Conservation (phyloP, 2,888 invertebrate genomes). For the Aphidoletes aphidimyza region DNA sequence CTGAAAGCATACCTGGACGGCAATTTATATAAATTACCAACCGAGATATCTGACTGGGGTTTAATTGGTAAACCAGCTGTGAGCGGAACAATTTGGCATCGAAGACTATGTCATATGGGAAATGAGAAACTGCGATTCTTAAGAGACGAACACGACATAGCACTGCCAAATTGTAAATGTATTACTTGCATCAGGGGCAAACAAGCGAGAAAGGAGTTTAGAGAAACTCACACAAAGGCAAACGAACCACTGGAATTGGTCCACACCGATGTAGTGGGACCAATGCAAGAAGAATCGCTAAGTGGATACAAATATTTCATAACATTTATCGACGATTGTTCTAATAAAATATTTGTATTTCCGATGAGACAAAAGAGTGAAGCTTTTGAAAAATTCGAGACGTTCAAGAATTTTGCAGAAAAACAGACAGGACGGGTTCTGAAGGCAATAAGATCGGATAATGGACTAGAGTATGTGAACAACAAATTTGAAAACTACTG, state of each 20-base stretch:
- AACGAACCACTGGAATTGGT: conserved; percentile 60
- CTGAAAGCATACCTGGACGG: not conserved
- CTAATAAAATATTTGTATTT: conserved; percentile 56
- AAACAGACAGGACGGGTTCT: conserved; percentile 59
- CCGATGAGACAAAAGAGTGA: conserved; percentile 57
- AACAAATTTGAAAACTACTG: conserved; percentile 58
- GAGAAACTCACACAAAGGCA: conserved; percentile 57
- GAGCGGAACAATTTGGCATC: conserved; percentile 56
- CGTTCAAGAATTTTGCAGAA: conserved; percentile 60
- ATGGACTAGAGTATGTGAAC: conserved; percentile 59
- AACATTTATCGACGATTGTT: conserved; percentile 62
- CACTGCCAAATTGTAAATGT: conserved; percentile 44
- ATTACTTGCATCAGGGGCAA: conserved; percentile 59
- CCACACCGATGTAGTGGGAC: conserved; percentile 63
- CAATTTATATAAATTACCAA: not conserved
- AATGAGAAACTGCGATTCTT: conserved; percentile 54
- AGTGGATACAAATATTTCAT: conserved; percentile 62
- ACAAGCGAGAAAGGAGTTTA: conserved; percentile 58
- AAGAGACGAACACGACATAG: not conserved
- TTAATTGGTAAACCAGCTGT: not conserved
- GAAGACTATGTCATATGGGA: conserved; percentile 56
- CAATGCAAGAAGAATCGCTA: conserved; percentile 61
- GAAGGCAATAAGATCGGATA: conserved; percentile 59
- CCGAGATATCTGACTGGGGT: not conserved
- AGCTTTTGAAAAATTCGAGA: conserved; percentile 57